phyloP scores from a whole-genome alignment of 2,797 vertebrate genomes.

The Melanotaenia nigrans region DNA sequence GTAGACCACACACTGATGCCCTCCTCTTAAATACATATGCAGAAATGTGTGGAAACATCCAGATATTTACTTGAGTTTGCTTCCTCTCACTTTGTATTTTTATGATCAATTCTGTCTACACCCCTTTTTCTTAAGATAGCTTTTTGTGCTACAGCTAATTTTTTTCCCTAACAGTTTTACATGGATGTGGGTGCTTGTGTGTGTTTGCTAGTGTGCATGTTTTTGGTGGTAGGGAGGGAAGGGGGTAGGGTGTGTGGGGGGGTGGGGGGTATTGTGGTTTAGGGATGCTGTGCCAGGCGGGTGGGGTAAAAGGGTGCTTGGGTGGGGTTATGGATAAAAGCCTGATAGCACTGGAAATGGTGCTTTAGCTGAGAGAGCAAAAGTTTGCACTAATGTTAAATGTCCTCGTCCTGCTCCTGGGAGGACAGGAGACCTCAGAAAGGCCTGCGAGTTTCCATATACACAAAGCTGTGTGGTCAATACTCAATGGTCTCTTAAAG shows the following conservation, averaged over 20 bases:
- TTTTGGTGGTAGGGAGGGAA: neutral
- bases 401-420: conserved; percentile 82
- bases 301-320: conserved; percentile 70
- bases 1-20: conserved; percentile 64
- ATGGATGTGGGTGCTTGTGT: conserved; percentile 54
- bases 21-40: conserved; percentile 73
- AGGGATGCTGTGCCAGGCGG: conserved; percentile 74
- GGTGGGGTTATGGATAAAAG: conserved; percentile 79
- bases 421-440: conserved; percentile 78
- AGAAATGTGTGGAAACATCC: conserved; percentile 68
- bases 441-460: conserved; percentile 79
- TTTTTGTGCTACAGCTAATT: conserved; percentile 70
- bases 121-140: conserved; percentile 65
- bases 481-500: conserved; percentile 70
- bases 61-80: conserved; percentile 80
- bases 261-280: conserved; percentile 50
- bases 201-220: conserved; percentile 3
- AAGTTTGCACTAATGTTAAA: conserved; percentile 88
- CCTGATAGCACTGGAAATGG: conserved; percentile 87
- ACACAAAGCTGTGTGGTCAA: conserved; percentile 71
- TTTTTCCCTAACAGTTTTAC: conserved; percentile 67
- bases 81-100: conserved; percentile 69
- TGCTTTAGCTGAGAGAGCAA: conserved; percentile 87
- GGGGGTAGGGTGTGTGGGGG: conserved; percentile 14
- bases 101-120: conserved; percentile 59